Percentiles rank a stretch among this genome's conserved stretches.
These are phyloP conservation scores for Akabosia matsudoensis DNA, from an alignment of 1,140 invertebrate species.

Conservation along the genomic window DNA sequence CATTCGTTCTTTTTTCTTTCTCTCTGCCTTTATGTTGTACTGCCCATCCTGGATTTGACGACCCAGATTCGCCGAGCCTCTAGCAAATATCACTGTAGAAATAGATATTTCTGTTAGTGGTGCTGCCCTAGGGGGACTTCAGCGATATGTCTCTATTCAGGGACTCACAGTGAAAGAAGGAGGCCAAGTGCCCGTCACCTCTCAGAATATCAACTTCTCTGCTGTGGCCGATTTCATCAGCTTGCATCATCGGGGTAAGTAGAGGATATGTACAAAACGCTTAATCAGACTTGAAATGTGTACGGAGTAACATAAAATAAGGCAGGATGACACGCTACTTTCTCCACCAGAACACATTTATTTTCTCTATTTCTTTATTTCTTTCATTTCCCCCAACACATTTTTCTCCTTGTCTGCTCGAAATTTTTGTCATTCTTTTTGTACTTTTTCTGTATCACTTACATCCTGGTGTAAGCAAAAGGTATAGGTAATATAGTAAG, in stretches of 20 bases:
- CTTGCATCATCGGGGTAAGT: conserved; percentile 43
- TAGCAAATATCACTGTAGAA: conserved; percentile 41
- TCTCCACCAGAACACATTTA: not conserved
- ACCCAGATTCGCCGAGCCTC: conserved; percentile 40
- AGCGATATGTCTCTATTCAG: conserved; percentile 42
- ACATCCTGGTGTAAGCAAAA: too few relatives aligned
- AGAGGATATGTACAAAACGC: too few relatives aligned
- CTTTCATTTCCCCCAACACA: not conserved
- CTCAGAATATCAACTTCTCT: conserved; percentile 40
- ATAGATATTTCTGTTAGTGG: conserved; percentile 45
- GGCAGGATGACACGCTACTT: not conserved
- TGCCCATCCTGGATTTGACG: not conserved
- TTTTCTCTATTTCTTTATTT: not conserved
- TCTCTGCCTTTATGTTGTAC: not conserved
- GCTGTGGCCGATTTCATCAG: conserved; percentile 45
- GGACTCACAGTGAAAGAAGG: conserved; percentile 43
- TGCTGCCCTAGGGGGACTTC: conserved; percentile 44
- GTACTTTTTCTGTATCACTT: not conserved
- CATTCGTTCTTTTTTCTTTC: not conserved
- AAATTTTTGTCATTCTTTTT: not conserved
- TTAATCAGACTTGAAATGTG: too few relatives aligned
- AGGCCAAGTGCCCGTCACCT: conserved; percentile 37
- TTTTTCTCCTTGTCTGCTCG: too few relatives aligned
- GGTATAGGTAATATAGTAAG: too few relatives aligned
- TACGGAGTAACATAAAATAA: not conserved